phyloP scores from a whole-genome alignment of 2,797 vertebrate species.

The Melanotaenia trifasciata region DNA sequence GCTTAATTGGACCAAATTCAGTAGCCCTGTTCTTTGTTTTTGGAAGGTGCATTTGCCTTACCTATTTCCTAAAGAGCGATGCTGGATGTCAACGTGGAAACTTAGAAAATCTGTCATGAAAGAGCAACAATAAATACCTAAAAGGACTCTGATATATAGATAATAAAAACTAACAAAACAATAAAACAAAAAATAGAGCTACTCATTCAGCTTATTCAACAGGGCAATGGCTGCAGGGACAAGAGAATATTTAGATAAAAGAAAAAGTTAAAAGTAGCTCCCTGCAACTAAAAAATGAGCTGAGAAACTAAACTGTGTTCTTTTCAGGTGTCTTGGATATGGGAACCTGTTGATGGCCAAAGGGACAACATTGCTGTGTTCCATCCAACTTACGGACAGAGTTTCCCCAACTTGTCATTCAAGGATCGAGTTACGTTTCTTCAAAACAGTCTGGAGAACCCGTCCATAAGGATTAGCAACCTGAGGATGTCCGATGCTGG shows the following conservation, averaged over 20 bases:
- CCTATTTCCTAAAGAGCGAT: too few species aligned
- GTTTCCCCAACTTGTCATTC: constrained; percentile 76
- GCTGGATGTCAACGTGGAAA: too few species aligned
- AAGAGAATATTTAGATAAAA: too few species aligned
- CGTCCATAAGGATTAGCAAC: constrained; percentile 81
- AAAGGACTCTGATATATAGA: too few species aligned
- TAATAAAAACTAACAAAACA: too few species aligned
- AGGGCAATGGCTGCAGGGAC: too few species aligned
- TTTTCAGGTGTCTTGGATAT: constrained; percentile 88
- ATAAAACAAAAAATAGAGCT: too few species aligned
- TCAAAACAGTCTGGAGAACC: constrained; percentile 73
- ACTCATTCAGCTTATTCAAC: too few species aligned
- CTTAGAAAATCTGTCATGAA: background rate
- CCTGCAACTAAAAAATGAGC: background rate
- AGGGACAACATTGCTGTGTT: constrained; percentile 83
- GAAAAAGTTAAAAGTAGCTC: background rate
- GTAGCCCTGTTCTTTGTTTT: too few species aligned
- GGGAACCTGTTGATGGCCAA: constrained; percentile 65
- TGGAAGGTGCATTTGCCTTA: too few species aligned
- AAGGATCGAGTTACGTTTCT: constrained; percentile 78
- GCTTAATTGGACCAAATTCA: too few species aligned
- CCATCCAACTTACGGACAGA: constrained; percentile 82
- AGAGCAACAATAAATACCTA: too few species aligned
- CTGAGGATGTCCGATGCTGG: constrained; percentile 85
- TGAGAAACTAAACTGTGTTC: background rate